These are phyloP conservation scores for Drosophila macrothrix DNA, from an alignment of 2,888 invertebrate species.

Conservation along the genomic window DNA sequence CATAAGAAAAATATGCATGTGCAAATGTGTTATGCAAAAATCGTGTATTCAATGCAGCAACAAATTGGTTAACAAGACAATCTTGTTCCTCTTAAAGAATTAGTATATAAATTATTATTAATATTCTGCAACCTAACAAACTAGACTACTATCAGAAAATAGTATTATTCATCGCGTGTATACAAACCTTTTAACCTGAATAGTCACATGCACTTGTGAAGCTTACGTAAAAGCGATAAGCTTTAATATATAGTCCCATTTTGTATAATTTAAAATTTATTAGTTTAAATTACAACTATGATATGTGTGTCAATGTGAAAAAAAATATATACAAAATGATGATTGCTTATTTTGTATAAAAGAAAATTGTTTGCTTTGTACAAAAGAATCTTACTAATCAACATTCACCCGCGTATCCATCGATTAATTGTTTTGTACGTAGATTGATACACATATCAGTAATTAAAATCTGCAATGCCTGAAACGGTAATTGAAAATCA, in stretches of 20 bases:
- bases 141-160: neutral
- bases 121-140: neutral
- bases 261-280: neutral
- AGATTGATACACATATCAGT: conserved; percentile 48
- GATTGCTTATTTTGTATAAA: neutral
- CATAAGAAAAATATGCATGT: neutral
- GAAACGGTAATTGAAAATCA: conserved; percentile 68
- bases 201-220: neutral
- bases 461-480: conserved; percentile 60
- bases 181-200: neutral
- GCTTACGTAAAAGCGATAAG: neutral
- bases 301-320: neutral
- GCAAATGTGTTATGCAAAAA: neutral
- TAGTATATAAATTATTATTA: neutral
- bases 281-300: neutral
- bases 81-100: neutral
- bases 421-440: conserved; percentile 35
- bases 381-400: neutral
- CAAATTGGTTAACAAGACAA: neutral
- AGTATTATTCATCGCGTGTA: neutral
- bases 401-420: neutral
- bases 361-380: neutral
- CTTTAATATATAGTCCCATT: neutral
- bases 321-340: neutral
- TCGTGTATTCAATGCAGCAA: neutral